Percentiles rank a stretch among this genome's conserved stretches.
phyloP scores from a whole-genome alignment of 2,113 vertebrate genomes.

The Lagopus muta region DNA sequence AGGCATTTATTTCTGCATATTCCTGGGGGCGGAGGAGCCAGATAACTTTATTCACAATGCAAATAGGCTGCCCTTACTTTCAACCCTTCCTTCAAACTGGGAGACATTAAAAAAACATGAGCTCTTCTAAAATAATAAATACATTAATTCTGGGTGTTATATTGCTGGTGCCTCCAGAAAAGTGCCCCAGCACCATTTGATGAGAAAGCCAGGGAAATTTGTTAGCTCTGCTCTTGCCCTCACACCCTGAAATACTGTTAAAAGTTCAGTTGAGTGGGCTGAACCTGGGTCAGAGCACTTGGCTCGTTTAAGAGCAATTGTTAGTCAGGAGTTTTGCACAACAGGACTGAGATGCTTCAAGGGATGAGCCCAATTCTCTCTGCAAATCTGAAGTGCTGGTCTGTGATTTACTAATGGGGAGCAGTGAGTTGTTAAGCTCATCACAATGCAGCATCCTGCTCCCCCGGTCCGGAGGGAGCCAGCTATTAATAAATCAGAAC shows the following conservation, averaged over 20 bases:
- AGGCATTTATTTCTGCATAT: conserved; percentile 83
- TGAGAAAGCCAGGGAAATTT: neutral
- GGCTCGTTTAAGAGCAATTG: neutral
- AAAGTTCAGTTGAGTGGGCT: neutral
- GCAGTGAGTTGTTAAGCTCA: conserved; percentile 32
- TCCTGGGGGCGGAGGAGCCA: conserved; percentile 43
- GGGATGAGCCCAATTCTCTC: neutral
- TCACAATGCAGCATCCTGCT: neutral
- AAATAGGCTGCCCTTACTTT: conserved; percentile 77
- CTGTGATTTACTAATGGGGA: conserved; percentile 49
- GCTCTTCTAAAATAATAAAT: conserved; percentile 70
- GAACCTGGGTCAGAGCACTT: neutral
- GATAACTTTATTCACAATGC: conserved; percentile 78
- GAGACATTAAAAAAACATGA: conserved; percentile 77
- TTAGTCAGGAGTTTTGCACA: conserved; percentile 4
- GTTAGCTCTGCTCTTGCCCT: neutral
- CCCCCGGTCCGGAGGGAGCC: conserved; percentile 19
- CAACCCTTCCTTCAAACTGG: conserved; percentile 74
- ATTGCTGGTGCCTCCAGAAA: neutral
- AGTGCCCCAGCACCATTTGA: neutral
- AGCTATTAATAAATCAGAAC: conserved; percentile 64
- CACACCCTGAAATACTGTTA: neutral
- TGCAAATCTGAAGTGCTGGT: neutral
- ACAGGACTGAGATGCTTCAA: conserved; percentile 12
- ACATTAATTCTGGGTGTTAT: conserved; percentile 22